Conservation (phyloP, 2,888 invertebrate genomes). For the Apotomis betuletana region DNA sequence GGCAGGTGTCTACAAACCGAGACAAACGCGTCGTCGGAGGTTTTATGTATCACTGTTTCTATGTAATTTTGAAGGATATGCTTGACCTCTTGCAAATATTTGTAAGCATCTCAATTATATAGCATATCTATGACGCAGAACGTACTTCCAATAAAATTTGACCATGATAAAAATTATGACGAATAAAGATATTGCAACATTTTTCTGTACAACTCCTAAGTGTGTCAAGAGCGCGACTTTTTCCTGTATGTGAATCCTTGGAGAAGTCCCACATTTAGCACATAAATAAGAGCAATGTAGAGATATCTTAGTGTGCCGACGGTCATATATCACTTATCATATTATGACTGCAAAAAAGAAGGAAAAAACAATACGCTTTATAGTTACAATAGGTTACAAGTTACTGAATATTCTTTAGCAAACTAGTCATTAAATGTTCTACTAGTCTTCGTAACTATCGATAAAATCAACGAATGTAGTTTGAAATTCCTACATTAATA, state of each 20-base stretch:
- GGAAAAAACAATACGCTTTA: slow-evolving; percentile 22
- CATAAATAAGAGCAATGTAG: slow-evolving; percentile 48
- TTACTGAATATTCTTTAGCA: no score
- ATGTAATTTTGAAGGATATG: no score
- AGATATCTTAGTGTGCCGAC: slow-evolving; percentile 24
- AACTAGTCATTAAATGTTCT: no score
- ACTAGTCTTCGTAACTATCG: no score
- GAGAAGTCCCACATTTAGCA: slow-evolving; percentile 42
- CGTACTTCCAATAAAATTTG: neutral
- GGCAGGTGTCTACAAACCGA: no score
- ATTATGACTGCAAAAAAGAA: slow-evolving; percentile 3
- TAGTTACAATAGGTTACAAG: slow-evolving; percentile 3
- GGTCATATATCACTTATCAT: slow-evolving; percentile 17
- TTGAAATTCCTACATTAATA: no score
- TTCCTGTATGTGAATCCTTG: slow-evolving; percentile 43
- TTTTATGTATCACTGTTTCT: no score
- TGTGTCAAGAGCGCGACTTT: slow-evolving; percentile 37
- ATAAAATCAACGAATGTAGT: no score
- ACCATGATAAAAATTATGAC: slow-evolving; percentile 2
- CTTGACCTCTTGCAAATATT: no score
- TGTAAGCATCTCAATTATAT: neutral
- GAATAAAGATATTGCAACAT: slow-evolving; percentile 15
- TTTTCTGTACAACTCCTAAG: slow-evolving; percentile 29
- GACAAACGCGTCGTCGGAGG: no score
- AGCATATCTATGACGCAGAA: neutral